Base-by-base conservation (phyloP, 2,113 vertebrate species). In the Amazona vittata region DNA sequence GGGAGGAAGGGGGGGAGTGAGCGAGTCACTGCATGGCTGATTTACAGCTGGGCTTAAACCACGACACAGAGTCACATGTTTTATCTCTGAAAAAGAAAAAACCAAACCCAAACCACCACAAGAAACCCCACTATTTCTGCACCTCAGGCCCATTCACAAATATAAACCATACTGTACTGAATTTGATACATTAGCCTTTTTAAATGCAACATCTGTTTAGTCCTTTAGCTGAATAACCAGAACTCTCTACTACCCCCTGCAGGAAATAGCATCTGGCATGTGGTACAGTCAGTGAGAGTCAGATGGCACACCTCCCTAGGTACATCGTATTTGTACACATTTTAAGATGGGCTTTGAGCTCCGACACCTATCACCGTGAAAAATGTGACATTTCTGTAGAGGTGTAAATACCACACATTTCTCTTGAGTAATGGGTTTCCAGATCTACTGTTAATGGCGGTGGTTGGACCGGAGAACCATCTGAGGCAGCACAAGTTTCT, bases 171-270 rank as follows among this genome's bases (percentile, higher is more conserved):
- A 71, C 67, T 21, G 20, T 41, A 52, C 31, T 33, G 11, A 84
- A 84, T 91, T 90, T 80, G 84, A 86, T 92, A 50, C 75, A 63
- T 52, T 62, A 92, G 39, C 20, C 49, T 52, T 26, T 83, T 94
- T 68, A 85, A 93, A 82, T 62, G 70, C 71, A 71, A 74, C 85
- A 92, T 94, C 91, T 98, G 96, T 95, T 96, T 82, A 96, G 84
- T 74, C 59, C 85, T 91, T 97, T 87, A 96, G 64, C 76, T 50
- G 83, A 73, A 77, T 39, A 65, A 28, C 39, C 8, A 44, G 94
- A 82, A 68, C 41, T 46, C 63, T 85, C 35, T 43, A 24, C 39
- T 85, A 89, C 82, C 47, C 77, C 47, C 47, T 82, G 39, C 90
- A 86, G 92, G 92, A 97, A 97, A 69, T 87, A 87, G 71, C 20